Conservation (phyloP, 2,797 vertebrate species). For the Hirundo rustica region DNA sequence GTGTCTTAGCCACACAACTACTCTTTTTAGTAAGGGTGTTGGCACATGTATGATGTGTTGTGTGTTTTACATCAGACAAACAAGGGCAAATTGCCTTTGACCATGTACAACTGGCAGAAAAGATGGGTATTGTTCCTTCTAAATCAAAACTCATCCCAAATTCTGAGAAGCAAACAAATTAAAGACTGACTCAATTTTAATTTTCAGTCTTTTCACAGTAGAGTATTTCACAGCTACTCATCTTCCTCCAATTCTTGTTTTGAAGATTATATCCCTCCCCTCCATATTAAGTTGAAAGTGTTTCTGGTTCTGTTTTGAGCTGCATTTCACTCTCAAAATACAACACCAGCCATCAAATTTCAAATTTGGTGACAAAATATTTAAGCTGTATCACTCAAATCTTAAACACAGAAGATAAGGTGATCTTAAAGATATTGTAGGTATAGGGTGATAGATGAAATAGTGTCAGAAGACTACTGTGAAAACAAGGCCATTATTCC, state of each 20-base stretch:
- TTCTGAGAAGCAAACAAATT: not conserved
- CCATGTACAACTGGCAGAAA: not conserved
- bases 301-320: not conserved
- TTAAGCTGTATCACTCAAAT: not conserved
- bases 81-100: not conserved
- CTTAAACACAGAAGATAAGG: not conserved
- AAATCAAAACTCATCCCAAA: not conserved
- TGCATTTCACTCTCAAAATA: not conserved
- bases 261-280: not conserved
- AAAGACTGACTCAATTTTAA: not conserved
- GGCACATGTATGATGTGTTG: fast-evolving
- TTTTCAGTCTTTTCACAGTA: not conserved
- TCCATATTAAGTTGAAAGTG: not conserved
- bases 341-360: not conserved
- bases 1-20: not conserved
- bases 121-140: not conserved
- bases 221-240: not conserved
- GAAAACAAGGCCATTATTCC: not conserved
- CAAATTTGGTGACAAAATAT: not conserved
- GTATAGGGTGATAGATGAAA: not conserved
- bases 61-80: not conserved
- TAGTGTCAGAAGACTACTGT: not conserved
- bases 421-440: not conserved
- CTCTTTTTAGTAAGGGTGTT: not conserved
- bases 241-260: not conserved